Percentiles rank a stretch among this genome's conserved stretches.
Evolutionary conservation across 1,140 invertebrate species (phyloP).

Genomic region (Hycleus phaleratus): DNA sequence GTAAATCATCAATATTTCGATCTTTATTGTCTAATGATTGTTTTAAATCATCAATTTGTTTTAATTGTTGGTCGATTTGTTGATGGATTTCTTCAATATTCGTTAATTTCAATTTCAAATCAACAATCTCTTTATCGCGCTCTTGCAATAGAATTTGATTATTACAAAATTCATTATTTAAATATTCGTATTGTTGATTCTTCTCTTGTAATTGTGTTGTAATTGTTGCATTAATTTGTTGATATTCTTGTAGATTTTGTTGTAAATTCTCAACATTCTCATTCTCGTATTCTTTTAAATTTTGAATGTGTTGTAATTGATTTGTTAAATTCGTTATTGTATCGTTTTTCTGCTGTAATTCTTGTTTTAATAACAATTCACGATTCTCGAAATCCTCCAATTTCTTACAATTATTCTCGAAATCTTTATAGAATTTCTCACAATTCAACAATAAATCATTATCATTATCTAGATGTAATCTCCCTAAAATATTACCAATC

Average conservation of each 20-base stretch:
- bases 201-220: constrained; percentile 6
- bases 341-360: constrained; percentile 6
- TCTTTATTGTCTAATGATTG: background rate
- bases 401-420: background rate
- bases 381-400: too few relatives aligned
- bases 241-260: constrained; percentile 8
- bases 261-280: constrained; percentile 15
- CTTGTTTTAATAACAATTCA: too few relatives aligned
- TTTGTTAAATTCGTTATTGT: constrained; percentile 7
- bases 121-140: constrained; percentile 21
- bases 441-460: background rate
- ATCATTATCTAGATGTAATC: background rate
- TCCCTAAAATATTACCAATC: background rate
- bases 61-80: constrained; percentile 16
- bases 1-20: background rate
- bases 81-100: constrained; percentile 17
- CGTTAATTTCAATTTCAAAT: constrained; percentile 14
- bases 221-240: constrained; percentile 7
- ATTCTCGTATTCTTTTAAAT: constrained; percentile 12
- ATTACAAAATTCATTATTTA: background rate
- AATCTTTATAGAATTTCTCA: background rate
- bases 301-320: constrained; percentile 9
- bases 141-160: constrained; percentile 2
- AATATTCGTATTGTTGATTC: constrained; percentile 7
- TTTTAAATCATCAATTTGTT: constrained; percentile 5